Conservation (phyloP, 1,140 invertebrate genomes). For the Euschistus heros region DNA sequence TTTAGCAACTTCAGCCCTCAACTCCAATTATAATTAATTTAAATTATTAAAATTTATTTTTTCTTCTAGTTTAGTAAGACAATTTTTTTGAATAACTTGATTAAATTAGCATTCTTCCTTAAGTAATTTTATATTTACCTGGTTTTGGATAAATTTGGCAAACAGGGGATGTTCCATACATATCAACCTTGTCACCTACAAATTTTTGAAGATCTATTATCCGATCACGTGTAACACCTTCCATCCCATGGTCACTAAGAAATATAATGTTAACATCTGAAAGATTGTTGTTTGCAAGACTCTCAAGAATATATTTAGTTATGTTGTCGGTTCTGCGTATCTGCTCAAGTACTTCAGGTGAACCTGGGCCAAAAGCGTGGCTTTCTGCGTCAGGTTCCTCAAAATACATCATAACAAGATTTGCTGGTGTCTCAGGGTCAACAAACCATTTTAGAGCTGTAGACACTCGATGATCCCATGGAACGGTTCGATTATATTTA, state of each 20-base stretch:
- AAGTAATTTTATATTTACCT: conserved; percentile 34
- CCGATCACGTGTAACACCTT: conserved; percentile 38
- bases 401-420: conserved; percentile 59
- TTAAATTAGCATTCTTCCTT: no score
- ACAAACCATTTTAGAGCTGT: conserved; percentile 53
- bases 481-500: conserved; percentile 39
- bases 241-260: conserved; percentile 69
- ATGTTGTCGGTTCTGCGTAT: conserved; percentile 45
- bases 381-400: conserved; percentile 55
- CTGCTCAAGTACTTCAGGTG: conserved; percentile 38
- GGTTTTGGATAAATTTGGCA: conserved; percentile 40
- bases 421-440: conserved; percentile 43
- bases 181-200: conserved; percentile 37
- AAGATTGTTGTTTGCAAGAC: conserved; percentile 40
- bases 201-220: conserved; percentile 49
- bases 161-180: conserved; percentile 38
- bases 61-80: no score
- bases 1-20: no score
- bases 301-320: conserved; percentile 45
- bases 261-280: conserved; percentile 54
- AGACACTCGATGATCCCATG: conserved; percentile 47
- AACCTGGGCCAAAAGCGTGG: conserved; percentile 41
- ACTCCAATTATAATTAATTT: no score
- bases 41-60: no score
- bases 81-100: no score